Base-by-base conservation (phyloP, 2,113 vertebrate genomes). In the Octodon degus region DNA sequence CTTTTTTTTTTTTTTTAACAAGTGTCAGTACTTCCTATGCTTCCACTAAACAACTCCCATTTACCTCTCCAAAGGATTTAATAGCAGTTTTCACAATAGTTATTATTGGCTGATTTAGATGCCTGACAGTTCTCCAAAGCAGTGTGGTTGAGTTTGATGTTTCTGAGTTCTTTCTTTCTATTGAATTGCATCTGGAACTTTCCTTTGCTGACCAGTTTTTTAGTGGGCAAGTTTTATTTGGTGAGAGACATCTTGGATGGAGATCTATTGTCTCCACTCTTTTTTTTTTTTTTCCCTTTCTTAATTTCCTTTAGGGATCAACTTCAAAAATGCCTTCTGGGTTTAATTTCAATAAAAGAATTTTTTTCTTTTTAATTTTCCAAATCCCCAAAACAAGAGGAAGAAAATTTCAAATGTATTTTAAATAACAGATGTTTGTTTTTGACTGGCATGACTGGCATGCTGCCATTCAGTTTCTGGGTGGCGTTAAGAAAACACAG, bases 401-500 rank as follows among this genome's bases (percentile, higher is more conserved):
- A 95, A 90, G 50, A 90, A 94, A 93, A 89, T n/a, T 53, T 90
- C n/a, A 84, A 84, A 76, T 43, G 68, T 68, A 47, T 85, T 94
- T 91, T 30, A 67, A 96, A 88, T 47, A 86, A 60, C 84, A 86
- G 58, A 87, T 83, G 53, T 89, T 95, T 95, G 24, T 90, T 72
- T 87, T 96, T 43, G 2, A 55, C 53, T 55, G 53, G 53, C 53
- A 55, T 55, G 14, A 67, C 63, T 68, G 53, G 84, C 87, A 79
- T 16, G 22, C 30, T 93, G 90, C 91, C 55, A 77, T 5, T 81
- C 80, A 70, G 86, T 86, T 92, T 89, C 96, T 95, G 94, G 91
- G 91, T 95, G 94, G 86, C 76, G 85, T 20, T 68, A 63, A 96
- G 90, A 94, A 97, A 93, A 88, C 22, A 20, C 82, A 91, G 90